Base-by-base conservation (phyloP, 2,113 vertebrate genomes). In the Aptenodytes patagonicus region DNA sequence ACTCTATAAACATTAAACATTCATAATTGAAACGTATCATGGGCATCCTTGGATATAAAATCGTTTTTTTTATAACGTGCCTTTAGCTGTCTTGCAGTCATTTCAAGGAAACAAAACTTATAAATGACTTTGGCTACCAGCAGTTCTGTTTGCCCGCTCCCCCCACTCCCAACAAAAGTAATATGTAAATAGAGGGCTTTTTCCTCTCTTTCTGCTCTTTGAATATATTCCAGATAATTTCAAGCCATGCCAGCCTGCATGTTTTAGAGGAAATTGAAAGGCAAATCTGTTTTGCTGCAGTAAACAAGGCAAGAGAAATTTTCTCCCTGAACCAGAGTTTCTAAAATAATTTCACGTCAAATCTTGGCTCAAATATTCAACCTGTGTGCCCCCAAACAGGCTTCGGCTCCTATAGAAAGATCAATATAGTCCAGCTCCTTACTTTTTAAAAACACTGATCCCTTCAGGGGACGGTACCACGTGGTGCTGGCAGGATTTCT, bases 221-320 rank as follows among this genome's bases (percentile, higher is more conserved):
- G 29, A 90, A 76, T 80, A 11, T 62, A 47, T 87, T 93, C 75
- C 70, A 83, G 62, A n/a, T 89, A 61, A 91, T 96, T 93, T 93
- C 76, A 92, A 92, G 79, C 83, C 68, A 66, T 28, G 44, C 54
- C 88, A 86, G 78, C 34, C 47, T 64, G 73, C 57, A 18, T 82
- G 34, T 49, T 85, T 88, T 44, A 46, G 42, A 95, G 65, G 72
- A 95, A 81, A 96, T 77, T 75, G 70, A 94, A 95, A 96, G 87
- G 87, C 85, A 93, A 68, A 80, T 95, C 54, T 73, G 44, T 80
- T 96, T 66, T 52, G 57, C 91, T 84, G 57, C 71, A 49, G 36
- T 90, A 93, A 89, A 80, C 54, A 58, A 85, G 65, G 44, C 73
- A 42, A 40, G 72, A 58, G 18, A 42, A 32, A 29, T 76, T 83